Percentiles rank a stretch among this genome's conserved stretches.
Conservation (phyloP, 2,113 vertebrate species). For the Pterocles gutturalis region DNA sequence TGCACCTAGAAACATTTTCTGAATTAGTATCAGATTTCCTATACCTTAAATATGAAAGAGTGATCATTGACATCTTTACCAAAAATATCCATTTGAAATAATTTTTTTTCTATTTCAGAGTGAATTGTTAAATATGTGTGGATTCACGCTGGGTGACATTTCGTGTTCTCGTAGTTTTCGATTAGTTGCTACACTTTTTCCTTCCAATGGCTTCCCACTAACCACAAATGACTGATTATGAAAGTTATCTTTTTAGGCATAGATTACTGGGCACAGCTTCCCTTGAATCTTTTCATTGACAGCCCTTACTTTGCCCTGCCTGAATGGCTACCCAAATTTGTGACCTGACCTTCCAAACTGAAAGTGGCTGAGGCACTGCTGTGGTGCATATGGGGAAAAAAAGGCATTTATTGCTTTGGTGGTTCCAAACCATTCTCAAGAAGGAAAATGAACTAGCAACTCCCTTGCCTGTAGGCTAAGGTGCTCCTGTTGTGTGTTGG, state of each 20-base stretch:
- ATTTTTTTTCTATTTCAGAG: not conserved
- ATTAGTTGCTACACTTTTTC: not conserved
- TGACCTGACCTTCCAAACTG: not conserved
- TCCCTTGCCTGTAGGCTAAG: not conserved
- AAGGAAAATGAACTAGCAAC: not conserved
- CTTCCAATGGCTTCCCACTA: not conserved
- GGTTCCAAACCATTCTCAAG: not conserved
- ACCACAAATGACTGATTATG: not conserved
- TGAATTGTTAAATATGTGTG: not conserved
- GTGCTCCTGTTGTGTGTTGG: not conserved
- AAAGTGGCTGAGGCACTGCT: not conserved
- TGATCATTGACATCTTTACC: not conserved
- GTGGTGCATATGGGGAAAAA: not conserved
- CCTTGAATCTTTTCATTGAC: not conserved
- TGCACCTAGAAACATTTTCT: conserved; percentile 47
- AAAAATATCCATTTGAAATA: not conserved
- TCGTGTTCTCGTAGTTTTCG: not conserved
- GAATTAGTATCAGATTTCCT: conserved; percentile 45
- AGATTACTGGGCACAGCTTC: not conserved
- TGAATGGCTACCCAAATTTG: not conserved
- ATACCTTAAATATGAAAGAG: not conserved
- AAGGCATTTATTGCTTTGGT: not conserved
- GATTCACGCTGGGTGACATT: not conserved
- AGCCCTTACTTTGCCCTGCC: not conserved
- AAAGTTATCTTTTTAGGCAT: not conserved